phyloP scores from a whole-genome alignment of 2,113 vertebrate species.

The Hypocryptadius cinnamomeus region DNA sequence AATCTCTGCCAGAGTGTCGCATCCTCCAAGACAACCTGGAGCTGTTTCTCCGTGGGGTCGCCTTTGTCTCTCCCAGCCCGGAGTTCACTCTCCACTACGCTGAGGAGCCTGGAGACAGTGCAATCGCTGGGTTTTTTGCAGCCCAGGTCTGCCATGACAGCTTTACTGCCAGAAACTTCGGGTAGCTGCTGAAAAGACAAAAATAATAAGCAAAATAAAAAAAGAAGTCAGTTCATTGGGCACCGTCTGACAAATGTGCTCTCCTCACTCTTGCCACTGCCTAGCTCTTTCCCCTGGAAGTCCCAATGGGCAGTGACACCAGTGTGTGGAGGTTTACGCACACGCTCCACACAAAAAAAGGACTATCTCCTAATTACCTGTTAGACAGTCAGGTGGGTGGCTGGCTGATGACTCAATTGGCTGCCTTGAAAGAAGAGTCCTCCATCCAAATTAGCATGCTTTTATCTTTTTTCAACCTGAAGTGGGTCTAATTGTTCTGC shows the following conservation, averaged over 20 bases:
- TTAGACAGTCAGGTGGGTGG: conserved; percentile 72
- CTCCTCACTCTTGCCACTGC: conserved; percentile 38
- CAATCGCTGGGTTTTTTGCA: conserved; percentile 63
- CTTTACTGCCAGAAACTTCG: conserved; percentile 44
- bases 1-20: conserved; percentile 90
- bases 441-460: conserved; percentile 81
- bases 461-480: conserved; percentile 80
- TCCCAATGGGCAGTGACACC: conserved; percentile 71
- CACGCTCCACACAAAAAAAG: conserved; percentile 47
- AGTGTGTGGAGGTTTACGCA: conserved; percentile 65
- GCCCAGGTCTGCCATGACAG: conserved; percentile 58
- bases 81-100: conserved; percentile 86
- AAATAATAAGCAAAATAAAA: neutral
- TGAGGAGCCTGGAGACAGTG: conserved; percentile 83
- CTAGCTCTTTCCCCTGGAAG: conserved; percentile 46
- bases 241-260: neutral
- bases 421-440: conserved; percentile 74
- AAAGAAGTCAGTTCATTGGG: neutral
- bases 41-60: conserved; percentile 90
- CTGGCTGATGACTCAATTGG: conserved; percentile 73
- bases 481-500: conserved; percentile 78
- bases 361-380: conserved; percentile 76
- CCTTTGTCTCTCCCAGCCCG: conserved; percentile 90
- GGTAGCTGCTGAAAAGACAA: conserved; percentile 38
- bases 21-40: conserved; percentile 87